A percentile compares a stretch with the other conserved stretches of the same genome.
Conservation (phyloP, 35 echinoderm and acorn worm species). For the Patiria miniata region DNA sequence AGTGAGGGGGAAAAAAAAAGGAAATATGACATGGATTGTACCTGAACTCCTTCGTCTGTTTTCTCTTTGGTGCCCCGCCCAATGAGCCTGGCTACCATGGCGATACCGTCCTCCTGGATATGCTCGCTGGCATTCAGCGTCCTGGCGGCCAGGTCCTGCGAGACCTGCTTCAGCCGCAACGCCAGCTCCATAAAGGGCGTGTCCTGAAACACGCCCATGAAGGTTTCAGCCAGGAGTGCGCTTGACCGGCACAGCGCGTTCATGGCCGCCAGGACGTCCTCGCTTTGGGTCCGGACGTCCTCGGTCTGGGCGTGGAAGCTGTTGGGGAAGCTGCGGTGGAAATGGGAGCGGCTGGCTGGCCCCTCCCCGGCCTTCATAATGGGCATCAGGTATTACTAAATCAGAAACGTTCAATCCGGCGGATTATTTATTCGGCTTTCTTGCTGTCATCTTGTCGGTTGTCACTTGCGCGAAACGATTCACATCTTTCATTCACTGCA, state of each 20-base stretch:
- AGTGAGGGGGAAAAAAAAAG: background rate
- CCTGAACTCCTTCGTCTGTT: conserved; percentile 74
- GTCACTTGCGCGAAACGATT: background rate
- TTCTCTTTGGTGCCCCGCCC: conserved; percentile 50
- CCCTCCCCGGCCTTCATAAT: conserved; percentile 18
- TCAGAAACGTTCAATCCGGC: background rate
- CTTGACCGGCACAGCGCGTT: conserved; percentile 63
- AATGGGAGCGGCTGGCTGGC: conserved; percentile 52
- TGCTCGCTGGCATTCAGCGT: conserved; percentile 57
- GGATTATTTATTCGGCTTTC: background rate
- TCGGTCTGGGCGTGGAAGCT: conserved; percentile 63
- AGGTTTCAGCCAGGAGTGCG: conserved; percentile 61
- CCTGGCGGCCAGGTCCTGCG: conserved; percentile 58
- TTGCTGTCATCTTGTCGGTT: background rate
- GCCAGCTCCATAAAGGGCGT: conserved; percentile 70
- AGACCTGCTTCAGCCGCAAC: conserved; percentile 57
- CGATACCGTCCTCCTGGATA: conserved; percentile 58
- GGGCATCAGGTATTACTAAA: background rate
- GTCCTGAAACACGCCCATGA: conserved; percentile 60
- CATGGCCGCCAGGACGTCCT: conserved; percentile 56
- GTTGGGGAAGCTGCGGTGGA: conserved; percentile 74
- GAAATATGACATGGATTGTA: background rate
- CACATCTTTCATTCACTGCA: background rate
- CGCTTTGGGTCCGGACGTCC: conserved; percentile 64
- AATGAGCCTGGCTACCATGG: conserved; percentile 55